A percentile compares a stretch with the other conserved stretches of the same genome.
These are phyloP conservation scores for Antheraea pernyi DNA, from an alignment of 1,140 invertebrate genomes.

Conservation along the genomic window DNA sequence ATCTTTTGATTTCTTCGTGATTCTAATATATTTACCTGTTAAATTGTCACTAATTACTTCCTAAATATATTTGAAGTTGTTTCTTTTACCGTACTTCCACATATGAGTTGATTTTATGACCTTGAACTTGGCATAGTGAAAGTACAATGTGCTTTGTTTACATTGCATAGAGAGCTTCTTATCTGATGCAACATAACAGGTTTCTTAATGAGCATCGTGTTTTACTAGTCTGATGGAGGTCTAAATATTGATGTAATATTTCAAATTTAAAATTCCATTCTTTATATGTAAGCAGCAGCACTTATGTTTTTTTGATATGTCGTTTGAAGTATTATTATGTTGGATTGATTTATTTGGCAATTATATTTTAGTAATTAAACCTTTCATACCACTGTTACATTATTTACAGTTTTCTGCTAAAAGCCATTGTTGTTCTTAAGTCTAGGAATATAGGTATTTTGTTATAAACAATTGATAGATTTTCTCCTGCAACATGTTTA, in stretches of 20 bases:
- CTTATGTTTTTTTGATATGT: not conserved
- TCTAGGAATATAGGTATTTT: too few species aligned
- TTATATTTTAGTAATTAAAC: too few species aligned
- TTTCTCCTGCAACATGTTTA: too few species aligned
- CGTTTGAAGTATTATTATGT: too few species aligned
- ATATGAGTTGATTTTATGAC: conserved; percentile 15
- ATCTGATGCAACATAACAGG: conserved; percentile 24
- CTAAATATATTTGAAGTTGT: not conserved
- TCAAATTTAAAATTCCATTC: not conserved
- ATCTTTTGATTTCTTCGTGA: conserved; percentile 22
- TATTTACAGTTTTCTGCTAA: too few species aligned
- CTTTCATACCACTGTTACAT: too few species aligned
- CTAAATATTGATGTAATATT: conserved; percentile 3
- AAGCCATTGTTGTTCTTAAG: too few species aligned
- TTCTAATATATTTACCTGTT: not conserved
- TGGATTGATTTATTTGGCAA: too few species aligned
- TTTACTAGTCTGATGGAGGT: not conserved
- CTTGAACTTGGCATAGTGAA: conserved; percentile 42
- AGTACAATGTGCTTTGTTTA: conserved; percentile 30
- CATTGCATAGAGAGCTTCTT: conserved; percentile 23
- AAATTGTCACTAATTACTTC: not conserved
- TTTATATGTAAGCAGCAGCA: not conserved
- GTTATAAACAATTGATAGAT: too few species aligned
- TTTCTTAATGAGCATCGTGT: not conserved
- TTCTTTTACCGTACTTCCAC: not conserved